Conservation (phyloP, 2,113 vertebrate species). For the Prionailurus viverrinus region DNA sequence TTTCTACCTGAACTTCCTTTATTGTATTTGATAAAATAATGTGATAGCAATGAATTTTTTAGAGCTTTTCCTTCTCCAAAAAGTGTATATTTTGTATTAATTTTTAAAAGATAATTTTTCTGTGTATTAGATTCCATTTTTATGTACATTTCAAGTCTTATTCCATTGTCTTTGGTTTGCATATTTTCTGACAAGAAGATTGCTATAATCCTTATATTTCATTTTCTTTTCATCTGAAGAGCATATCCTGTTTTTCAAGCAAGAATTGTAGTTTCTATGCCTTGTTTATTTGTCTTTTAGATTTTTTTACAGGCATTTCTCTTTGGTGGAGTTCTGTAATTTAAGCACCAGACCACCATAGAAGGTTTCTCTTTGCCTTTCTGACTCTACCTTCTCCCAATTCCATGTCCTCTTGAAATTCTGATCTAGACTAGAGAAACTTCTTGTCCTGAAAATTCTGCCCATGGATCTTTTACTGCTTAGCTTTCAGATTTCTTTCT, state of each 20-base stretch:
- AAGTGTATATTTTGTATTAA: neutral
- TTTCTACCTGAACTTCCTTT: neutral
- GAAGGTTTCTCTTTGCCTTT: neutral
- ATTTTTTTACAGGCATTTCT: neutral
- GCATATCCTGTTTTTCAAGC: neutral
- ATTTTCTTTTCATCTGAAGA: neutral
- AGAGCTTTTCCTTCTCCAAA: neutral
- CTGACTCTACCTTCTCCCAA: neutral
- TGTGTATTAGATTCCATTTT: neutral
- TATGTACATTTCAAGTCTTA: neutral
- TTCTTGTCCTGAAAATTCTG: neutral
- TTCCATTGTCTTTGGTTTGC: neutral
- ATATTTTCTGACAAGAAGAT: neutral
- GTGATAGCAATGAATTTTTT: neutral
- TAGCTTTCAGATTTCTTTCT: neutral
- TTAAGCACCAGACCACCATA: neutral
- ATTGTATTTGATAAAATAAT: neutral
- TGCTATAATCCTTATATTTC: neutral
- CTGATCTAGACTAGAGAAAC: neutral
- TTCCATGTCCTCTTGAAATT: neutral
- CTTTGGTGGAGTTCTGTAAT: neutral
- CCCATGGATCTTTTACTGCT: neutral
- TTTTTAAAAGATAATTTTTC: neutral
- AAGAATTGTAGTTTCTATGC: neutral
- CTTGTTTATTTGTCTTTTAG: neutral